Evolutionary conservation across 1,140 invertebrate genomes (phyloP).

Genomic region (Lepidurus packardi): DNA sequence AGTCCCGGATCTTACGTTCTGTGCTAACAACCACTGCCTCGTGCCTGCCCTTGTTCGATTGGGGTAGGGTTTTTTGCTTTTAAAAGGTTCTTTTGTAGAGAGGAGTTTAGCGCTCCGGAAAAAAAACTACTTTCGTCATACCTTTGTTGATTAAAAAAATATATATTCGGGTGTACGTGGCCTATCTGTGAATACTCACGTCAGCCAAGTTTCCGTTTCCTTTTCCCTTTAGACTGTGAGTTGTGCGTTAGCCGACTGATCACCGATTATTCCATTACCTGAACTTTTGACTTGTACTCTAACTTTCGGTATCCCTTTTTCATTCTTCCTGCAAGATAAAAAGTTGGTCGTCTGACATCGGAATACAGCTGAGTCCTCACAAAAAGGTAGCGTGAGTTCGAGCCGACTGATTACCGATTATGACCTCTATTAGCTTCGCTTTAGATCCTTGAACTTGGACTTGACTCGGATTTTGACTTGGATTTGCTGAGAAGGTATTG

Average conservation of each 20-base stretch:
- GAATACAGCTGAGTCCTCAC: background rate
- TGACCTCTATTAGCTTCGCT: background rate
- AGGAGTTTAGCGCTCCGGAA: background rate
- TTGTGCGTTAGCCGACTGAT: too few relatives aligned
- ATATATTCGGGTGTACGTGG: background rate
- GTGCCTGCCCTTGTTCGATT: background rate
- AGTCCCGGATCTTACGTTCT: background rate
- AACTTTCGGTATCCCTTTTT: background rate
- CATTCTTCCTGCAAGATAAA: background rate
- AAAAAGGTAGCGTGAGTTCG: background rate
- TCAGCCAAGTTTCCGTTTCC: constrained; percentile 13
- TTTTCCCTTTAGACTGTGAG: background rate
- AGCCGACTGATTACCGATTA: background rate
- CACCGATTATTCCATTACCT: too few relatives aligned
- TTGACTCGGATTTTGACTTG: too few relatives aligned
- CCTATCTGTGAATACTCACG: background rate
- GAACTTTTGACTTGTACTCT: too few relatives aligned
- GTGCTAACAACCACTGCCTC: background rate
- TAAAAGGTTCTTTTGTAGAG: too few relatives aligned
- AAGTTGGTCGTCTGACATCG: background rate
- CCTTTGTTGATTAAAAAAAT: background rate
- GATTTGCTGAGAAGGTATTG: too few relatives aligned
- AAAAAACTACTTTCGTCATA: background rate
- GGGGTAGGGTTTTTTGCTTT: background rate
- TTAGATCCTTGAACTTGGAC: background rate